phyloP scores from a whole-genome alignment of 1,140 invertebrate species.

The Lutraria rhynchaena region DNA sequence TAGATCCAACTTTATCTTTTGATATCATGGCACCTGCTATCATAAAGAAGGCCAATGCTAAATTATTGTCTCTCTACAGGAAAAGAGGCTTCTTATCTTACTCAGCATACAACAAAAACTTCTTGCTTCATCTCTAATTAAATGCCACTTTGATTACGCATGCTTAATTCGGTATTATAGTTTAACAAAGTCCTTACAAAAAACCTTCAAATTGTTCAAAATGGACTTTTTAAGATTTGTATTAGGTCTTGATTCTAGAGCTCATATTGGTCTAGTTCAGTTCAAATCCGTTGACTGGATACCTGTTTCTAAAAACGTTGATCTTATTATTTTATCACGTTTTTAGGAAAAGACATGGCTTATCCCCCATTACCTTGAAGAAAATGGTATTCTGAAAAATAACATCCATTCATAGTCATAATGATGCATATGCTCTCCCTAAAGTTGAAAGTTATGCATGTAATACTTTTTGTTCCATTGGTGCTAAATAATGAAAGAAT shows the following conservation, averaged over 20 bases:
- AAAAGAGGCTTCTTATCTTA: slow-evolving; percentile 17
- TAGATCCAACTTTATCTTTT: slow-evolving; percentile 1
- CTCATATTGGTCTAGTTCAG: neutral
- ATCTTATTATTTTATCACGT: slow-evolving; percentile 20
- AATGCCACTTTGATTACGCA: slow-evolving; percentile 49
- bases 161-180: slow-evolving; percentile 32
- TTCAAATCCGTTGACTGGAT: slow-evolving; percentile 23
- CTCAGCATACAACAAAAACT: slow-evolving; percentile 22
- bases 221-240: slow-evolving; percentile 26
- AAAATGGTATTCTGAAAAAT: slow-evolving; percentile 5
- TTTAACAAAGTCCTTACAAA: slow-evolving; percentile 6
- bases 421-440: no score
- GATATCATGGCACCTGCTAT: slow-evolving; percentile 10
- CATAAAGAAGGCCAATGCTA: slow-evolving; percentile 12
- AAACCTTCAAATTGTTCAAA: slow-evolving; percentile 4
- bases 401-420: no score
- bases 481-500: no score
- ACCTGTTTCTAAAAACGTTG: slow-evolving; percentile 7
- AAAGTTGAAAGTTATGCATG: no score
- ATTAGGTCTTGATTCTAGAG: slow-evolving; percentile 32
- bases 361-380: slow-evolving; percentile 8
- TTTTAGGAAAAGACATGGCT: neutral
- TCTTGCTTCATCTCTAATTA: slow-evolving; percentile 5
- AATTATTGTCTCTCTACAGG: slow-evolving; percentile 10
- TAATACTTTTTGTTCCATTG: no score